A percentile compares a stretch with the other conserved stretches of the same genome.
Evolutionary conservation across 2,888 invertebrate genomes (phyloP).

Genomic region (Ophion ellenae): DNA sequence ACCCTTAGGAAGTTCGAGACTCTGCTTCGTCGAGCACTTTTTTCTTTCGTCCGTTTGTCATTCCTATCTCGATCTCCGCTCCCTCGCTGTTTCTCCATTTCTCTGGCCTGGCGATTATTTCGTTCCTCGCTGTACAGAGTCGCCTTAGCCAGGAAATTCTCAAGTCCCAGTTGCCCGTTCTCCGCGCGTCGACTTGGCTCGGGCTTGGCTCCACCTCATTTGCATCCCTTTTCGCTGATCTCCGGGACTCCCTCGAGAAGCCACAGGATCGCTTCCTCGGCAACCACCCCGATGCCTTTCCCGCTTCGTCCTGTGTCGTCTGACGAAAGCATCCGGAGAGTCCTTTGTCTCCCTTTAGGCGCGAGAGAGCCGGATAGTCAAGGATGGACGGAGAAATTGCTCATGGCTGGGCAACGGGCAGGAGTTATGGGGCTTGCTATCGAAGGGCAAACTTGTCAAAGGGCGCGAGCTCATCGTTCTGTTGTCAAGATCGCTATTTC

Average conservation of each 20-base stretch:
- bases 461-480: constrained; percentile 36
- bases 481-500: constrained; percentile 13
- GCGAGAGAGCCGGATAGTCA: constrained; percentile 1
- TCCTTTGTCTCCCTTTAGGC: constrained; percentile 27
- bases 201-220: constrained; percentile 62
- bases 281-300: constrained; percentile 7
- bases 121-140: constrained; percentile 28
- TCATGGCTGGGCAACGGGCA: constrained; percentile 40
- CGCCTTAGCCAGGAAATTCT: constrained; percentile 10
- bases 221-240: constrained; percentile 62
- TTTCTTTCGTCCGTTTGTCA: constrained; percentile 51
- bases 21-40: constrained; percentile 20
- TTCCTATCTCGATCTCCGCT: constrained; percentile 59
- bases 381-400: constrained; percentile 1
- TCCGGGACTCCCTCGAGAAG: constrained; percentile 23
- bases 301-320: constrained; percentile 23
- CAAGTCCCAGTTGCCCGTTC: constrained; percentile 23
- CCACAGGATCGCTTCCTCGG: constrained; percentile 38
- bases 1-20: not conserved
- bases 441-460: constrained; percentile 62
- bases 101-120: not conserved
- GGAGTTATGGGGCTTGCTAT: constrained; percentile 59
- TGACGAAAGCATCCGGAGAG: constrained; percentile 17
- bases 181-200: not conserved
- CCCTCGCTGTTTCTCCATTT: constrained; percentile 22